Percentiles rank a stretch among this genome's conserved stretches.
These are phyloP conservation scores for Zeus faber DNA, from an alignment of 2,113 vertebrate species.

Conservation along the genomic window DNA sequence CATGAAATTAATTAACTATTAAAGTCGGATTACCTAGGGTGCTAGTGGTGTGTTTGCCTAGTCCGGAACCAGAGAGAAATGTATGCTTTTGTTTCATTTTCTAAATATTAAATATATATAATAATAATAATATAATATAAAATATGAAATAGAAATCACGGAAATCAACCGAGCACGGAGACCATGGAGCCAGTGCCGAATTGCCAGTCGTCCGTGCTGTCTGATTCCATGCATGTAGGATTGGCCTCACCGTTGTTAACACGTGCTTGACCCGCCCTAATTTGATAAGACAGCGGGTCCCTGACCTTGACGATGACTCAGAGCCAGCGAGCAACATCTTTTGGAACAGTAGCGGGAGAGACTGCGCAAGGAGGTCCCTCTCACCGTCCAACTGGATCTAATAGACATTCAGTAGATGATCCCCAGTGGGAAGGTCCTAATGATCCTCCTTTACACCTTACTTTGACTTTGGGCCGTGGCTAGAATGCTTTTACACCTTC, in stretches of 20 bases:
- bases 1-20: too few species aligned
- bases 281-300: neutral
- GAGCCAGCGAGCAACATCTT: neutral
- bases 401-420: slow-evolving; percentile 8
- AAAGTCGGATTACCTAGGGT: too few species aligned
- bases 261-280: neutral
- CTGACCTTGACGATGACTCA: neutral
- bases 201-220: too few species aligned
- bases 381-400: neutral
- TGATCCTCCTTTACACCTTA: slow-evolving; percentile 1
- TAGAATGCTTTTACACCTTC: too few species aligned
- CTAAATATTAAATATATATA: too few species aligned
- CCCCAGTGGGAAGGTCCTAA: neutral
- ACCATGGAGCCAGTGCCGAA: too few species aligned
- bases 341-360: neutral
- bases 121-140: too few species aligned
- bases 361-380: neutral
- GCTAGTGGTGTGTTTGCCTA: too few species aligned
- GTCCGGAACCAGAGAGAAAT: too few species aligned
- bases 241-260: neutral
- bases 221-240: too few species aligned
- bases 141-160: too few species aligned
- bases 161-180: neutral
- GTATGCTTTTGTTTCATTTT: too few species aligned
- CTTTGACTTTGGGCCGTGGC: slow-evolving; percentile 1